These are phyloP conservation scores for Caenorhabditis becei DNA, from an alignment of 2,888 invertebrate species.

Conservation along the genomic window DNA sequence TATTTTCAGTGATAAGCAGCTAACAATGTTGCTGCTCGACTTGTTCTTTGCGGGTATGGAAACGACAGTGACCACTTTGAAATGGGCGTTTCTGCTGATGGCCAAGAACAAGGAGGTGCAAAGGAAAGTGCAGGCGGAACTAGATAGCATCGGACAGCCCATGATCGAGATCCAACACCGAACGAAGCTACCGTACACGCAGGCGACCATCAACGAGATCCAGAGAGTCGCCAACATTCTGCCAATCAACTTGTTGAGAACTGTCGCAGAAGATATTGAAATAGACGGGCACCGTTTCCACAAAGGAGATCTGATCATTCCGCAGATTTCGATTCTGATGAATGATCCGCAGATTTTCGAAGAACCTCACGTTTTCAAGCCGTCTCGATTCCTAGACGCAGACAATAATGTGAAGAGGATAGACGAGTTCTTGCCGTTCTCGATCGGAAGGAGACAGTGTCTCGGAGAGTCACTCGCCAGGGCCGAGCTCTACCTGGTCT, in stretches of 20 bases:
- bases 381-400: conserved; percentile 80
- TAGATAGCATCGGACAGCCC: conserved; percentile 65
- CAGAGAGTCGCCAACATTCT: conserved; percentile 81
- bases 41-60: conserved; percentile 81
- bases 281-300: conserved; percentile 79
- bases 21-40: conserved; percentile 80
- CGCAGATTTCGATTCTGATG: conserved; percentile 79
- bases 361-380: conserved; percentile 78
- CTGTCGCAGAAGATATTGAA: conserved; percentile 71
- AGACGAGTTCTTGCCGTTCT: conserved; percentile 79
- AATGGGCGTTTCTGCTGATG: conserved; percentile 79
- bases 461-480: conserved; percentile 79
- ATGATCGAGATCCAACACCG: conserved; percentile 69
- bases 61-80: conserved; percentile 81
- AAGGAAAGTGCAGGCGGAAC: conserved; percentile 70
- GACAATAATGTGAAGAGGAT: conserved; percentile 70
- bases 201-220: conserved; percentile 80
- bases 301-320: conserved; percentile 78
- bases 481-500: conserved; percentile 79
- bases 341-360: conserved; percentile 77
- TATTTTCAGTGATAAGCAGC: conserved; percentile 77
- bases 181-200: conserved; percentile 74
- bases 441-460: conserved; percentile 79
- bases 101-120: conserved; percentile 65
- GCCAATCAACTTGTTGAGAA: conserved; percentile 80